A percentile compares a stretch with the other conserved stretches of the same genome.
Evolutionary conservation across 2,888 invertebrate species (phyloP).

Genomic region (Caenorhabditis panamensis): DNA sequence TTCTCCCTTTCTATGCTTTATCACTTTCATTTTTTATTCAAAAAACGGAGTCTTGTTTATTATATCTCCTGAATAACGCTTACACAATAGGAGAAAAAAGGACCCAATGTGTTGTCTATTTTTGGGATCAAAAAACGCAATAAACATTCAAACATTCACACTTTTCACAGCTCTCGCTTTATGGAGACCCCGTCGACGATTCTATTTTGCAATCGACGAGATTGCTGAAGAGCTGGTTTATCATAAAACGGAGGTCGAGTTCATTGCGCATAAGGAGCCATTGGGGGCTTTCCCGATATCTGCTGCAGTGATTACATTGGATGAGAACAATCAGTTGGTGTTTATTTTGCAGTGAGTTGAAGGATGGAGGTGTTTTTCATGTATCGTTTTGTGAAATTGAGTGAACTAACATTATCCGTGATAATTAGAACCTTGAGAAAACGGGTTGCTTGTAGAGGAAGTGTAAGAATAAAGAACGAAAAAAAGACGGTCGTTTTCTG

Average conservation of each 20-base stretch:
- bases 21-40: no score
- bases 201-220: conserved; percentile 78
- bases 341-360: conserved; percentile 74
- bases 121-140: conserved; percentile 21
- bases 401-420: no score
- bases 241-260: conserved; percentile 74
- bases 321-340: conserved; percentile 70
- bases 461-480: no score
- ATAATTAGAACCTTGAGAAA: no score
- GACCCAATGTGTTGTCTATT: neutral
- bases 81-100: neutral
- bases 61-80: no score
- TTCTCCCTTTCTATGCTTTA: no score
- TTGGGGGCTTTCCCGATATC: conserved; percentile 69
- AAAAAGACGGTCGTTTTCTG: no score
- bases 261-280: conserved; percentile 62
- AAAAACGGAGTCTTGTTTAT: no score
- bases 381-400: no score
- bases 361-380: neutral
- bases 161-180: conserved; percentile 68
- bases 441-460: no score
- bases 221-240: conserved; percentile 73
- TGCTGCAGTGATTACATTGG: conserved; percentile 68
- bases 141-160: conserved; percentile 6
- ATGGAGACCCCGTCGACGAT: conserved; percentile 69